Evolutionary conservation across 2,797 vertebrate genomes (phyloP).

Genomic region (Amniataba percoides): DNA sequence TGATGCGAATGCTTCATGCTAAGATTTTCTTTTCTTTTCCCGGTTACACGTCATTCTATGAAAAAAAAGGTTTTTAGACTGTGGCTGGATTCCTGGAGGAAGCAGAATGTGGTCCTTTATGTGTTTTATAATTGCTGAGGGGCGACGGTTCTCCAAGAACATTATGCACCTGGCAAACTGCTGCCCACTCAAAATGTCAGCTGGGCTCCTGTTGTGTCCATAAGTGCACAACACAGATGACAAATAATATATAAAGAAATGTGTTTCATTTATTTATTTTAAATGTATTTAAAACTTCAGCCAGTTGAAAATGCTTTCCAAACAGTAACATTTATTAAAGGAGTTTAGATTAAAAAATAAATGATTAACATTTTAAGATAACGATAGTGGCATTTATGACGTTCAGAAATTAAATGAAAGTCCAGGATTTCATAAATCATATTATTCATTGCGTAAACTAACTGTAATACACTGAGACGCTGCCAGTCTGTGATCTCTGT

Average conservation of each 20-base stretch:
- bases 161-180: slow-evolving; percentile 41
- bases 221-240: slow-evolving; percentile 17
- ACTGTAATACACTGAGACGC: background rate
- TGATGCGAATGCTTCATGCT: slow-evolving; percentile 45
- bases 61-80: slow-evolving; percentile 23
- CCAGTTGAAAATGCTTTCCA: background rate
- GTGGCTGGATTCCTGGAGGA: slow-evolving; percentile 15
- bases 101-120: slow-evolving; percentile 30
- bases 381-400: background rate
- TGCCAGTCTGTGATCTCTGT: background rate
- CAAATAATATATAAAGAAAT: background rate
- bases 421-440: background rate
- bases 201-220: slow-evolving; percentile 8
- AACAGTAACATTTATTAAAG: background rate
- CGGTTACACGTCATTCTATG: slow-evolving; percentile 20
- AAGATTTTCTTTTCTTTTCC: slow-evolving; percentile 25
- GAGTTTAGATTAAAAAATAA: slow-evolving; percentile 7
- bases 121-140: slow-evolving; percentile 35
- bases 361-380: background rate
- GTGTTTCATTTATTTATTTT: background rate
- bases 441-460: background rate
- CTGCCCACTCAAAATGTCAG: slow-evolving; percentile 36
- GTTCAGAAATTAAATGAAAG: slow-evolving; percentile 22
- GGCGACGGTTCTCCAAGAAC: slow-evolving; percentile 27
- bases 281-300: too few relatives aligned